Percentiles rank a stretch among this genome's conserved stretches.
phyloP scores from a whole-genome alignment of 2,797 vertebrate genomes.

The Siniperca scherzeri region DNA sequence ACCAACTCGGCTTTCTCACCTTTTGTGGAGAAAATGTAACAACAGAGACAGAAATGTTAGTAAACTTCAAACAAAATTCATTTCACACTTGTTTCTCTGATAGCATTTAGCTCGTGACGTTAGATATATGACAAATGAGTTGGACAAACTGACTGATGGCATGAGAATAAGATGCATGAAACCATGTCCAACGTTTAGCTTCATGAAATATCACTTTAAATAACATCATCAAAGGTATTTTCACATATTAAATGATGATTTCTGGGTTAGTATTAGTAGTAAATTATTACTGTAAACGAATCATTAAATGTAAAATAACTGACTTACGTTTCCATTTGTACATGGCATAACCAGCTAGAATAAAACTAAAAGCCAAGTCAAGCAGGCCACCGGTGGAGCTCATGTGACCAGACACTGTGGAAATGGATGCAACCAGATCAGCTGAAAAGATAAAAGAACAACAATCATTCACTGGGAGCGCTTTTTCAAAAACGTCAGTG shows the following conservation, averaged over 20 bases:
- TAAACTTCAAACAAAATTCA: neutral
- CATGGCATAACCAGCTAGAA: accelerated
- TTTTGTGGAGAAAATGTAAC: neutral
- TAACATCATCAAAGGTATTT: no score
- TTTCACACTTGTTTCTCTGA: neutral
- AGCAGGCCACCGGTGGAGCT: neutral
- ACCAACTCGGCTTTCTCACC: neutral
- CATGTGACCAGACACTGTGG: neutral
- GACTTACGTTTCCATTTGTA: conserved; percentile 14
- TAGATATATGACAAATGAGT: no score
- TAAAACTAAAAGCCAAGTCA: neutral
- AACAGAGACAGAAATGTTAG: neutral
- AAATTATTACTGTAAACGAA: neutral
- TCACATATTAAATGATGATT: neutral
- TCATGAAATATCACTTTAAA: neutral
- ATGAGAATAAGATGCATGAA: no score
- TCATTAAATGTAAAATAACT: neutral
- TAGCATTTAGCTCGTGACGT: neutral
- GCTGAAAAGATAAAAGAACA: conserved; percentile 1
- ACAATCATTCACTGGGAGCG: neutral
- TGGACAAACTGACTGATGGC: no score
- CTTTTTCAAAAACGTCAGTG: neutral
- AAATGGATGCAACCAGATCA: neutral
- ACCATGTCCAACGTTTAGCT: neutral
- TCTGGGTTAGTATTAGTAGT: neutral